These are phyloP conservation scores for Anodontia alba DNA, from an alignment of 2,888 invertebrate species.

Conservation along the genomic window DNA sequence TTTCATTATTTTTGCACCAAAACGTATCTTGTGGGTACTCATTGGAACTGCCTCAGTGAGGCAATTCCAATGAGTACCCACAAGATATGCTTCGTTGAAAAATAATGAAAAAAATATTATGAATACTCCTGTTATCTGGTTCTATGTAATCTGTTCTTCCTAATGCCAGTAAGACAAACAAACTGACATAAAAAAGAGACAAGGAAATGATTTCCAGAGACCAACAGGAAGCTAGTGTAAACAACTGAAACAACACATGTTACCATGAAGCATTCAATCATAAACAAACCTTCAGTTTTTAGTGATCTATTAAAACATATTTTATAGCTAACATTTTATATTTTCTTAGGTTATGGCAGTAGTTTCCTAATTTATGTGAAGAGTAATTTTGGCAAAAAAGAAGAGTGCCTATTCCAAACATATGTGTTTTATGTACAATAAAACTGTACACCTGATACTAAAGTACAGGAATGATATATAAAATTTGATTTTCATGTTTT, in stretches of 20 bases:
- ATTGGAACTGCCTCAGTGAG: too few relatives aligned
- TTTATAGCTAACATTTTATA: neutral
- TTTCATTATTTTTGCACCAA: too few relatives aligned
- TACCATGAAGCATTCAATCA: neutral
- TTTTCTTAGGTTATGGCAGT: neutral
- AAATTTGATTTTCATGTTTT: too few relatives aligned
- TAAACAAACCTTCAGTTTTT: conserved; percentile 15
- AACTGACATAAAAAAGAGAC: neutral
- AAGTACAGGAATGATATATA: too few relatives aligned
- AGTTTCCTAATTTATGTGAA: neutral
- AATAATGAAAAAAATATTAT: too few relatives aligned
- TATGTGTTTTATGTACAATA: too few relatives aligned
- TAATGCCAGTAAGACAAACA: neutral
- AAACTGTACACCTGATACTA: too few relatives aligned
- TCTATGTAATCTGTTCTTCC: neutral
- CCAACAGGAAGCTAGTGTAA: neutral
- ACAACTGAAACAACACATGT: neutral
- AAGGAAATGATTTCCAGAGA: conserved; percentile 8
- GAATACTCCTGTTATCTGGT: too few relatives aligned
- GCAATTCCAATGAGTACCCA: too few relatives aligned
- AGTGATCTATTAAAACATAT: conserved; percentile 18
- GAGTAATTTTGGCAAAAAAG: neutral
- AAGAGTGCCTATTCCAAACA: too few relatives aligned
- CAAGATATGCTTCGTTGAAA: too few relatives aligned
- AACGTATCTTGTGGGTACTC: too few relatives aligned